Evolutionary conservation across 1,140 invertebrate genomes (phyloP), one percentile per base, ranked within the genome.

Genomic region (Epicauta chinensis): DNA sequence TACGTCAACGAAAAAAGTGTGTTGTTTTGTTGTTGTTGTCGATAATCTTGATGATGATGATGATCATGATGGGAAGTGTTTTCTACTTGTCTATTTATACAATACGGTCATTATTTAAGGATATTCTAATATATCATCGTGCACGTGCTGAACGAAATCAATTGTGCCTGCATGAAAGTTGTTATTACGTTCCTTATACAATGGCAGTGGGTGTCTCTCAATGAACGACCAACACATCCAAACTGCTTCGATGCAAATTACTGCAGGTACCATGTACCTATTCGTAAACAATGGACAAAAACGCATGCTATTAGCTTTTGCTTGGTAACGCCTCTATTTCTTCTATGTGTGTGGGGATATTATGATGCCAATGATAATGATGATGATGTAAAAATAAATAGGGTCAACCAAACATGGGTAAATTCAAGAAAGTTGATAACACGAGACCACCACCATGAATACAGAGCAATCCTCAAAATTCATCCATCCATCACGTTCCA

Each of bases 41-140:
- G n/a, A n/a, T n/a, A n/a, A n/a, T n/a, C n/a, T n/a, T n/a, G n/a
- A 15, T 37, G 36, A 6, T 51, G 29, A 43, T 30, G 49, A 43
- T 30, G 49, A 36, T 37, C 30, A 32, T 42, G 41, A 51, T 43
- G 41, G 36, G 23, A 23, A 23, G 23, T 23, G 23, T 30, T 51
- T 41, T 40, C 12, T 43, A 50, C 40, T 41, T 47, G 55, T 56
- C 58, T 64, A 57, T 64, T 62, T 60, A 65, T 61, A 65, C 63
- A 65, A 65, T 63, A 56, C 55, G 54, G 53, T 60, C 63, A 65
- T 65, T 65, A 65, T 63, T 65, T 60, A 62, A 62, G 60, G 48
- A 57, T 61, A 63, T 65, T 65, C 59, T 65, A 65, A 65, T 65
- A 65, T 60, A 65, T 65, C 63, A 65, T 65, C 59, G 59, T 60